Evolutionary conservation across 2,888 invertebrate genomes (phyloP).

Genomic region (Caenorhabditis imperialis): DNA sequence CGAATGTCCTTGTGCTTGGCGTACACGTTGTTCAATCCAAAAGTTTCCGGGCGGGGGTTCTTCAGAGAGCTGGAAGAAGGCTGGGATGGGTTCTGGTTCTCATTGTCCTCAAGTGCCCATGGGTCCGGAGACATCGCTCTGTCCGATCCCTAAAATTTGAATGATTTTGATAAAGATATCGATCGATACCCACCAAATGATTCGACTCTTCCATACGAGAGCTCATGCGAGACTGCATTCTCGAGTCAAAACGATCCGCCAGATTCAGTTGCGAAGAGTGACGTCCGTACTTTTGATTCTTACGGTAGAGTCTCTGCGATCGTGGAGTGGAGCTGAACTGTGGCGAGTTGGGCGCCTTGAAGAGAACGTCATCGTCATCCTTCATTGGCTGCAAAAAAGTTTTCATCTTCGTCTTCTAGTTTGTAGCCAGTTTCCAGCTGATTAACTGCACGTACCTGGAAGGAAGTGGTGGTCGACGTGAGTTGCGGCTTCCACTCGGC

Average conservation of each 20-base stretch:
- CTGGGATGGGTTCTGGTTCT: slow-evolving; percentile 14
- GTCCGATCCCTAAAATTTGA: slow-evolving; percentile 9
- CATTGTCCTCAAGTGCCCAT: slow-evolving; percentile 14
- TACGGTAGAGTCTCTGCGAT: slow-evolving; percentile 31
- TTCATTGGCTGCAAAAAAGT: slow-evolving; percentile 31
- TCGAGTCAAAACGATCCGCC: slow-evolving; percentile 1
- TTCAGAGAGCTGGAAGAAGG: not conserved
- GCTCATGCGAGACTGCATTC: too few relatives aligned
- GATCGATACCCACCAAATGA: too few relatives aligned
- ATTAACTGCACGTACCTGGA: slow-evolving; percentile 31
- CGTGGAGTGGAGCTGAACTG: slow-evolving; percentile 31
- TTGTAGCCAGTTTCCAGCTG: slow-evolving; percentile 5
- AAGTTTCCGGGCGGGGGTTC: slow-evolving; percentile 16
- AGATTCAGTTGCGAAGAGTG: slow-evolving; percentile 15
- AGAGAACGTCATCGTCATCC: slow-evolving; percentile 1
- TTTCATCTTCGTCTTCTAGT: not conserved
- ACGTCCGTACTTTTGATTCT: slow-evolving; percentile 27
- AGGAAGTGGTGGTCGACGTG: slow-evolving; percentile 49
- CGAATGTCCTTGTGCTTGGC: slow-evolving; percentile 43
- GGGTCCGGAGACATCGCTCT: slow-evolving; percentile 22
- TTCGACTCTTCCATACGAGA: slow-evolving; percentile 51
- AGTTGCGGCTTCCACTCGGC: slow-evolving; percentile 50
- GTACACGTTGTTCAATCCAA: slow-evolving; percentile 32
- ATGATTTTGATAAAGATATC: too few relatives aligned
- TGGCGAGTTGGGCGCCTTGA: slow-evolving; percentile 22